A percentile compares a stretch with the other conserved stretches of the same genome.
Conservation (phyloP, 2,797 vertebrate species). For the Falco biarmicus region DNA sequence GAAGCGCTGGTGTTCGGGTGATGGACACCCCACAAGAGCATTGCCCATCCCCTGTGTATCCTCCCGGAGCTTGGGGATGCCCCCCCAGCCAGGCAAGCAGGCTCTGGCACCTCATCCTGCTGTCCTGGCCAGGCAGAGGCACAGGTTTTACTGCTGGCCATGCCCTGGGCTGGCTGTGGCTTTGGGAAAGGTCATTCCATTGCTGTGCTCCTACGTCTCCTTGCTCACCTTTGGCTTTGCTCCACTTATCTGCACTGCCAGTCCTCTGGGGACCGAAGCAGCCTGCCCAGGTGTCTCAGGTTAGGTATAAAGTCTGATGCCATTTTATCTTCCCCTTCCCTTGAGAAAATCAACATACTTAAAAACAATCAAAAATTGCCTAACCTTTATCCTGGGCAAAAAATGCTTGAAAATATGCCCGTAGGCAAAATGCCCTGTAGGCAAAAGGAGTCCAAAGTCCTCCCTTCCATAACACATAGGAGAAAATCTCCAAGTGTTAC, state of each 20-base stretch:
- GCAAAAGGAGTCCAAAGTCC: accelerated
- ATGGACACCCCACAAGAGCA: accelerated
- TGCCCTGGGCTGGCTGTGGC: not conserved
- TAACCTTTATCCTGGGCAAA: not conserved
- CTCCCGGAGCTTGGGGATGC: not conserved
- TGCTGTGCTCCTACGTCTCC: not conserved
- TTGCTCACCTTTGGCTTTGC: not conserved
- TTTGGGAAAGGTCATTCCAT: not conserved
- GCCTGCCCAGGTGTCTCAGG: not conserved
- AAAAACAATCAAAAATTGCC: not conserved
- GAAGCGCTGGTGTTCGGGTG: accelerated
- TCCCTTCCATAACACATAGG: not conserved
- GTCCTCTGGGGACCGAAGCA: not conserved
- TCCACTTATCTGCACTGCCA: not conserved
- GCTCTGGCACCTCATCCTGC: not conserved
- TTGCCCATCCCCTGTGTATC: not conserved
- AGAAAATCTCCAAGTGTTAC: not conserved
- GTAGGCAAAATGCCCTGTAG: no score
- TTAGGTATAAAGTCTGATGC: not conserved
- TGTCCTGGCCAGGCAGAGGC: not conserved
- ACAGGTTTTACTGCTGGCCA: not conserved
- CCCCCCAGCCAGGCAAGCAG: not conserved
- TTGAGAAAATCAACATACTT: not conserved
- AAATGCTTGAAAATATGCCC: not conserved
- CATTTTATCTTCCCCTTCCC: not conserved